phyloP scores from a whole-genome alignment of 2,113 vertebrate species.

The Macquaria ambigua region DNA sequence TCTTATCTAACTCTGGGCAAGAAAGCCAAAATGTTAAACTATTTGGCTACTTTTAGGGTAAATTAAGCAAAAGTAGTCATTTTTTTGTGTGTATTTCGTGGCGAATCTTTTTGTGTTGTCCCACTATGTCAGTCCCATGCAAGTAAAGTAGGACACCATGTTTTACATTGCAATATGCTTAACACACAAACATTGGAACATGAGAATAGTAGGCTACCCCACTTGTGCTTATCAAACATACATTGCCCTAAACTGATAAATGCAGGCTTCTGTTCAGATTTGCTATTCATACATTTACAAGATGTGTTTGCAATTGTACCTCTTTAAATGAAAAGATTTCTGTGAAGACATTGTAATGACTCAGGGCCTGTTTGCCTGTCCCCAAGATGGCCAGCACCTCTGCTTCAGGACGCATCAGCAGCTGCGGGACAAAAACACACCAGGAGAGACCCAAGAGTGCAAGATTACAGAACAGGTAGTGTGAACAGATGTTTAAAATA shows the following conservation, averaged over 20 bases:
- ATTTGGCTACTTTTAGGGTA: too few species aligned
- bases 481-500: background rate
- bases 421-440: conserved; percentile 74
- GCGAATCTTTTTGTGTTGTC: too few species aligned
- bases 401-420: conserved; percentile 86
- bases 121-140: too few species aligned
- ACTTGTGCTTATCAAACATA: background rate
- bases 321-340: conserved; percentile 94
- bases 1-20: too few species aligned
- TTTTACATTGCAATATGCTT: too few species aligned
- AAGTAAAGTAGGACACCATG: too few species aligned
- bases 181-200: background rate
- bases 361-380: conserved; percentile 90
- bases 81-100: too few species aligned
- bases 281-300: background rate
- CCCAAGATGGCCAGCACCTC: conserved; percentile 94
- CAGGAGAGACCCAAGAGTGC: background rate
- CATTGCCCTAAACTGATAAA: background rate
- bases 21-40: background rate
- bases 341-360: conserved; percentile 92
- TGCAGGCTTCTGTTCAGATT: background rate
- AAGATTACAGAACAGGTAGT: background rate
- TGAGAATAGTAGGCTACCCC: background rate
- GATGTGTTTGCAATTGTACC: conserved; percentile 77
- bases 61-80: background rate